Evolutionary conservation across 2,797 vertebrate genomes (phyloP), one percentile per base, ranked within the genome.

Genomic region (Melanotaenia nigrans): DNA sequence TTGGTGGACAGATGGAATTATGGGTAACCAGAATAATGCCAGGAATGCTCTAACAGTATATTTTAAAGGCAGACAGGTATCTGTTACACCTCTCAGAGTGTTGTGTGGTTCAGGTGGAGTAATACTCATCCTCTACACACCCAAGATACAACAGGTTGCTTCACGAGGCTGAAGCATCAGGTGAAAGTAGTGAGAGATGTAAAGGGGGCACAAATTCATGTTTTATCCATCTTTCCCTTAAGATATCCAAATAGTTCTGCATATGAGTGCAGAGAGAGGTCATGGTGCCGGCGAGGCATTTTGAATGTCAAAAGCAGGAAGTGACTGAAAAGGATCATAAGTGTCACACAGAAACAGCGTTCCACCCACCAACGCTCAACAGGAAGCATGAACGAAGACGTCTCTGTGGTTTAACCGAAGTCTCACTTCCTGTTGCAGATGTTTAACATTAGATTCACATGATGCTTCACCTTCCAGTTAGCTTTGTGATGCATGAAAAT

Each of bases 401-500:
- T 77, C 11, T 1, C 55, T 61, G 81, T 24, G 67, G 77, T 75
- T 22, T 13, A n/a, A 75, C 74, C 59, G 42, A 79, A 73, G 80
- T 75, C 77, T 73, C 81, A 78, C 77, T 90, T 90, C 87, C 87
- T 90, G 78, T 67, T 81, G 62, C 59, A 81, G 66, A 49, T 22
- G 12, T 51, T n/a, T 32, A 24, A 42, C 53, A 51, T 1, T 16
- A 16, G 30, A 61, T 9, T 38, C 51, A 3, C 18, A 10, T 2
- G 0, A 18, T 0, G 0, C 20, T 0, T 33, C 22, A 0, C 33
- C 13, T 20, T 58, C 7, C 65, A 71, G 8, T 11, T 28, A 28
- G n/a, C 16, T 30, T n/a, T 47, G 6, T 47, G 5, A n/a, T 49
- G 47, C 20, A 49, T 18, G 9, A 47, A 20, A 45, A 18, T 18